Evolutionary conservation across 1,140 invertebrate species (phyloP).

Genomic region (Orius insidiosus): DNA sequence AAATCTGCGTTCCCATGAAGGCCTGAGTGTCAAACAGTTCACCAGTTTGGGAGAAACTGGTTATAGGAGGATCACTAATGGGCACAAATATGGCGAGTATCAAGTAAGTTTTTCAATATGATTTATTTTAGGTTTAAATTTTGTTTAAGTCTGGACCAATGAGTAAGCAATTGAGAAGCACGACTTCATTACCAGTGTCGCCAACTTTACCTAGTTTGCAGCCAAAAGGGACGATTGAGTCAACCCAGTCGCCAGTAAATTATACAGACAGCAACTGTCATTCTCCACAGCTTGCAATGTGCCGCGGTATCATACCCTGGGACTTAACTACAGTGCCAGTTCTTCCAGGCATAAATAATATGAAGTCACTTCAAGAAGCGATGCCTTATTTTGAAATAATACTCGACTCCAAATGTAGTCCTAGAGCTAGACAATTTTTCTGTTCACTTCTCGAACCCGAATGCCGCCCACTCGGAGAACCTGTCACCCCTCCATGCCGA

Average conservation of each 20-base stretch:
- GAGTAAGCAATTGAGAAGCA: conserved; percentile 13
- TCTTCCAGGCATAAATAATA: conserved; percentile 23
- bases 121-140: background rate
- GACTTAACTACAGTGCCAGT: conserved; percentile 35
- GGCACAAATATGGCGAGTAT: conserved; percentile 18
- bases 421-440: conserved; percentile 37
- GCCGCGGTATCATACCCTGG: conserved; percentile 41
- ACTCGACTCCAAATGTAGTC: conserved; percentile 40
- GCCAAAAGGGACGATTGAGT: conserved; percentile 4
- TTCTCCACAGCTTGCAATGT: conserved; percentile 22
- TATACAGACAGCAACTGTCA: conserved; percentile 17
- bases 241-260: conserved; percentile 9
- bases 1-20: conserved; percentile 1
- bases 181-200: conserved; percentile 15
- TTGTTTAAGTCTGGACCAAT: conserved; percentile 9
- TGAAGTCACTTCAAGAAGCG: conserved; percentile 26
- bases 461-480: conserved; percentile 36
- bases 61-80: conserved; percentile 14
- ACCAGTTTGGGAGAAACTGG: conserved; percentile 11
- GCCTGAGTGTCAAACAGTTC: conserved; percentile 10
- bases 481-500: conserved; percentile 38
- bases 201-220: conserved; percentile 17
- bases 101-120: too few species aligned
- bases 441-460: conserved; percentile 46
- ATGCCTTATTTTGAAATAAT: conserved; percentile 34